These are phyloP conservation scores for Sycophila texana DNA, from an alignment of 2,888 invertebrate genomes.

Conservation along the genomic window DNA sequence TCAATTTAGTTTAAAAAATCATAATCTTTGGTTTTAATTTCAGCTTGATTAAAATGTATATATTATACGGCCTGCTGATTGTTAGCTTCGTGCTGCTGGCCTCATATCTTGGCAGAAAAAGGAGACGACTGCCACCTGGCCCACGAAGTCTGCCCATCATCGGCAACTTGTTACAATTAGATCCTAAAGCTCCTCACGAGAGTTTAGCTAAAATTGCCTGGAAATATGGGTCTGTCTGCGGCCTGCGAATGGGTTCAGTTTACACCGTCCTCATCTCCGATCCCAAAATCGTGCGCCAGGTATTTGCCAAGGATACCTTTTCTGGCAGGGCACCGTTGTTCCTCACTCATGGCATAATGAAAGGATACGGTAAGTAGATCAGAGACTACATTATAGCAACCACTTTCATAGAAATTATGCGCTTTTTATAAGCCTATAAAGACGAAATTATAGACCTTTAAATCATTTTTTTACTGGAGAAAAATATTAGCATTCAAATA, in stretches of 20 bases:
- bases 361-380: conserved; percentile 86
- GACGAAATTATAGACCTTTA: no score
- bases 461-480: no score
- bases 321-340: conserved; percentile 88
- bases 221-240: conserved; percentile 85
- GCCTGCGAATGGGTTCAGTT: conserved; percentile 85
- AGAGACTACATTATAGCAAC: background rate
- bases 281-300: conserved; percentile 83
- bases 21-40: background rate
- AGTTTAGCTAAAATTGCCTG: conserved; percentile 82
- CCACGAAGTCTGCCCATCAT: conserved; percentile 87
- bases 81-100: conserved; percentile 62
- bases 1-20: background rate
- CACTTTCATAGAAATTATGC: conserved; percentile 8
- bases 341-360: conserved; percentile 91
- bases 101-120: conserved; percentile 73
- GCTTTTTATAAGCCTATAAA: no score
- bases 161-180: conserved; percentile 87
- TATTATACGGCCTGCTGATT: conserved; percentile 35
- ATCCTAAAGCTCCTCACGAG: conserved; percentile 82
- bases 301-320: conserved; percentile 84
- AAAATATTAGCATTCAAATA: no score
- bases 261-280: conserved; percentile 88
- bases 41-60: conserved; percentile 1
- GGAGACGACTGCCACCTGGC: conserved; percentile 83